Percentiles rank a stretch among this genome's conserved stretches.
phyloP scores from a whole-genome alignment of 2,797 vertebrate species.

The Pseudochaenichthys georgianus region DNA sequence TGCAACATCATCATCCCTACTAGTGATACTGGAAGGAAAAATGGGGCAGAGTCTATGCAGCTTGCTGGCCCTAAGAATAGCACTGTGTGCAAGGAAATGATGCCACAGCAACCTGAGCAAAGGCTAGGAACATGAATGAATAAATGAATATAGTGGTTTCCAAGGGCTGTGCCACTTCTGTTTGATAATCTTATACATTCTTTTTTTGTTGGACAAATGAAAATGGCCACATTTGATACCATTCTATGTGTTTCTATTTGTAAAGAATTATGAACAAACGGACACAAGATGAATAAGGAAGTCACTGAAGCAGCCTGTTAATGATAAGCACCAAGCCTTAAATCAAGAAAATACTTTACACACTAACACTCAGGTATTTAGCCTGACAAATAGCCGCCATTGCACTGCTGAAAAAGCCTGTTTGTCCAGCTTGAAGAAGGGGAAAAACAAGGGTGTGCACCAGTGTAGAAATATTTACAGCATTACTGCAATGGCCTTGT shows the following conservation, averaged over 20 bases:
- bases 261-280: neutral
- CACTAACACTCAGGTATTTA: conserved; percentile 34
- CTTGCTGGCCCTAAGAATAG: conserved; percentile 82
- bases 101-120: conserved; percentile 68
- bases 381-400: conserved; percentile 37
- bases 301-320: neutral
- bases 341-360: conserved; percentile 26
- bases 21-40: conserved; percentile 74
- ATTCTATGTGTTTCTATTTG: conserved; percentile 5
- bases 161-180: conserved; percentile 32
- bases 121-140: conserved; percentile 68
- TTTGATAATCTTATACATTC: conserved; percentile 32
- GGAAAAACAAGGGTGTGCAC: conserved; percentile 66
- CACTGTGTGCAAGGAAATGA: conserved; percentile 70
- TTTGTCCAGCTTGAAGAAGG: conserved; percentile 74
- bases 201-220: conserved; percentile 2
- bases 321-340: conserved; percentile 4
- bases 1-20: conserved; percentile 82
- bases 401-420: conserved; percentile 63
- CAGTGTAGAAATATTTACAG: conserved; percentile 52
- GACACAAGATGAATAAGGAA: neutral
- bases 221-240: neutral
- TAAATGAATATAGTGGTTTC: conserved; percentile 39
- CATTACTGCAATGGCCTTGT: conserved; percentile 34
- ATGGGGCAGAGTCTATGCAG: conserved; percentile 74